Conservation (phyloP, 2,888 invertebrate genomes). For the Chromoteleia sp. region DNA sequence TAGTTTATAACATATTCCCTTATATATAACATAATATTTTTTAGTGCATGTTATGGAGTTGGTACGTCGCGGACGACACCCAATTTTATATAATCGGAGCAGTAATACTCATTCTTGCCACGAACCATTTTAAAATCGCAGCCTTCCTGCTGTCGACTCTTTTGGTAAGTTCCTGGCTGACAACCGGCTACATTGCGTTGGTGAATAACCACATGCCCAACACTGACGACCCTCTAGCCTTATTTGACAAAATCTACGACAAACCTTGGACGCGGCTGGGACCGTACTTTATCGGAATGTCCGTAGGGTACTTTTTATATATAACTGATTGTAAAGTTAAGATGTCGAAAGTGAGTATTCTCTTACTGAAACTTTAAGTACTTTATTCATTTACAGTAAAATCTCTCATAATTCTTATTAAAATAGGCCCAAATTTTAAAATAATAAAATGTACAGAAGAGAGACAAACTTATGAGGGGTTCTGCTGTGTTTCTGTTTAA, state of each 20-base stretch:
- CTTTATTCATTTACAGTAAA: background rate
- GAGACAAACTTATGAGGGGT: background rate
- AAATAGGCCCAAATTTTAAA: too few relatives aligned
- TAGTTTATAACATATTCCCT: too few relatives aligned
- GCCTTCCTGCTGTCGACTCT: constrained; percentile 88
- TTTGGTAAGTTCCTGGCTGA: constrained; percentile 91
- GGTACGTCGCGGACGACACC: constrained; percentile 95
- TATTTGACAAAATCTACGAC: constrained; percentile 95
- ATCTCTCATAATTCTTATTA: background rate
- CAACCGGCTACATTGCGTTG: constrained; percentile 92
- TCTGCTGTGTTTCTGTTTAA: background rate
- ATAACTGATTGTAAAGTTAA: constrained; percentile 92
- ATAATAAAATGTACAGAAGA: too few relatives aligned
- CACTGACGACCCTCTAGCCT: constrained; percentile 92
- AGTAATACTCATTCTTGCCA: constrained; percentile 91
- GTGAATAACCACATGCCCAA: constrained; percentile 91
- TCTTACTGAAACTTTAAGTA: background rate
- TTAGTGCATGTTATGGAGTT: constrained; percentile 96
- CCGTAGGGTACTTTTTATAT: constrained; percentile 92
- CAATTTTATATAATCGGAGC: constrained; percentile 94
- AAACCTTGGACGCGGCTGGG: constrained; percentile 95
- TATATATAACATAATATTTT: too few relatives aligned
- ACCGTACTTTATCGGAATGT: constrained; percentile 94
- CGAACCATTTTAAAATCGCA: constrained; percentile 92
- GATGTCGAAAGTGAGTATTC: constrained; percentile 88